Percentiles rank a stretch among this genome's conserved stretches.
Evolutionary conservation across 2,797 vertebrate genomes (phyloP).

Genomic region (Coregonus suidteri): DNA sequence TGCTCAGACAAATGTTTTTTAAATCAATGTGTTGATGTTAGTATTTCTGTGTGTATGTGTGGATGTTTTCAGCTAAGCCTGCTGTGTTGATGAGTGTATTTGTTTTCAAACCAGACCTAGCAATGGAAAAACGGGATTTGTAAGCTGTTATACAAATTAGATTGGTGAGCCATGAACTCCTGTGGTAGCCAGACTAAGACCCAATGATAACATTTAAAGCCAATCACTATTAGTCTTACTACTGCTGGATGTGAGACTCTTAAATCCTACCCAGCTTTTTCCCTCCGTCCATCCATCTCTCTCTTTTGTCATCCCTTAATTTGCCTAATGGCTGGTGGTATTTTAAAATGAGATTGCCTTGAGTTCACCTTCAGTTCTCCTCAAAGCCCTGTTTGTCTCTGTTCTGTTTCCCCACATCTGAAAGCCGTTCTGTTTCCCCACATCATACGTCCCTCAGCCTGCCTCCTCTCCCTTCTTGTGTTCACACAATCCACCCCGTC

Average conservation of each 20-base stretch:
- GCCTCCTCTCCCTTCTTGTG: neutral
- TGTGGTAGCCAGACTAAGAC: too few species aligned
- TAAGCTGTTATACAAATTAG: neutral
- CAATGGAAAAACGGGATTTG: neutral
- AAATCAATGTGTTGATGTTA: neutral
- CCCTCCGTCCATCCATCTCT: too few species aligned
- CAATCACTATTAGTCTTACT: too few species aligned
- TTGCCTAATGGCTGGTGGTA: conserved; percentile 1
- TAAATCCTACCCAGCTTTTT: neutral
- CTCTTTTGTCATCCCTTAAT: neutral
- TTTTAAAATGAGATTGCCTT: neutral
- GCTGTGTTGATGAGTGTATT: neutral
- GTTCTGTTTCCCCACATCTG: neutral
- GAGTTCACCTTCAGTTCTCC: neutral
- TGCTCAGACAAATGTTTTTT: neutral
- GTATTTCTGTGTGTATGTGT: neutral
- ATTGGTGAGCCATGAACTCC: neutral
- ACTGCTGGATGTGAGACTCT: too few species aligned
- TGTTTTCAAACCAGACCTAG: neutral
- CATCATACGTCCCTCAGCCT: neutral
- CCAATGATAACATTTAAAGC: too few species aligned
- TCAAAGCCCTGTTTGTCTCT: neutral
- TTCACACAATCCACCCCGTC: neutral
- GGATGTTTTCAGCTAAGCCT: neutral
- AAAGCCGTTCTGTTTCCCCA: too few species aligned